phyloP scores from a whole-genome alignment of 2,888 invertebrate species.

The Lasioglossum calceatum region DNA sequence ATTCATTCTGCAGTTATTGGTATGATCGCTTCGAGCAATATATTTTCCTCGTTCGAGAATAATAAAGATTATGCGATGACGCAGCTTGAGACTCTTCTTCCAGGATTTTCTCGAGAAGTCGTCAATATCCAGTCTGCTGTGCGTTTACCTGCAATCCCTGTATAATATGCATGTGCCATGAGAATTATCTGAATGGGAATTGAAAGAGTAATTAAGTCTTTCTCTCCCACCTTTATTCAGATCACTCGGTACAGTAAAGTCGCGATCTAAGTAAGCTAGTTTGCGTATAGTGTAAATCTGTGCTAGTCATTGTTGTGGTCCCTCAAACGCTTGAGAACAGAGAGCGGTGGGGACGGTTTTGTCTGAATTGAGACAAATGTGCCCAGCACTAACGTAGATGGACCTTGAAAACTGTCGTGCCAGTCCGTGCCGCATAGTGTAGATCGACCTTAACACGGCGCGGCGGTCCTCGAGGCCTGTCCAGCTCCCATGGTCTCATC shows the following conservation, averaged over 20 bases:
- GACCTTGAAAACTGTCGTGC: too few species aligned
- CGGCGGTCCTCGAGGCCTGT: background rate
- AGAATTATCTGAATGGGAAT: background rate
- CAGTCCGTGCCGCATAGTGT: too few species aligned
- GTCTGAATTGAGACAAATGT: too few species aligned
- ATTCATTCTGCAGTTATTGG: slow-evolving; percentile 23
- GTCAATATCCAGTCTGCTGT: background rate
- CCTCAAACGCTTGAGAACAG: too few species aligned
- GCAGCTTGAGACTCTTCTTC: background rate
- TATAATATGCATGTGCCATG: background rate
- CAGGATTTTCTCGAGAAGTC: background rate
- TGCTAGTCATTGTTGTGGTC: too few species aligned
- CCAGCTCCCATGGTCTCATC: background rate
- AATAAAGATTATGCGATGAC: slow-evolving; percentile 24
- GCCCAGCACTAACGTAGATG: too few species aligned
- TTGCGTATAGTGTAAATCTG: too few species aligned
- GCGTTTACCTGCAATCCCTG: background rate
- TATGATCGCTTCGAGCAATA: background rate
- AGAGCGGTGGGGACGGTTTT: too few species aligned
- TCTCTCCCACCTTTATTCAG: background rate
- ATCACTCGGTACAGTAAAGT: background rate
- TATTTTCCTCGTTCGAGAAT: slow-evolving; percentile 21
- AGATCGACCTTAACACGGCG: background rate
- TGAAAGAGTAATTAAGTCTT: background rate
- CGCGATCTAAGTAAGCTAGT: too few species aligned